These are phyloP conservation scores for Meliscaeva auricollis DNA, from an alignment of 2,888 invertebrate genomes.

Conservation along the genomic window DNA sequence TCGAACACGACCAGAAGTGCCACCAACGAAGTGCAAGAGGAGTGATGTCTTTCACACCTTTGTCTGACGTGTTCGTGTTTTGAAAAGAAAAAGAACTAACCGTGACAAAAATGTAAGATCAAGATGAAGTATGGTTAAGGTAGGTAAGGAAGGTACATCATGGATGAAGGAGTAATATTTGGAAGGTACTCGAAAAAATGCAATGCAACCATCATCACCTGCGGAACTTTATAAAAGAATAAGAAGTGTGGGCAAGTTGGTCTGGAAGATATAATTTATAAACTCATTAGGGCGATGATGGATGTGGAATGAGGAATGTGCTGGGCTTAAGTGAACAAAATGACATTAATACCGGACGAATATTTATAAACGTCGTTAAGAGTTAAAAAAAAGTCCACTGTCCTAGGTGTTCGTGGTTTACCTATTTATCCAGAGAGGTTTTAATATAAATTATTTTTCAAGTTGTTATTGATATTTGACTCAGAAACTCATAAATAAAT, in stretches of 20 bases:
- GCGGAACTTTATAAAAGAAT: constrained; percentile 3
- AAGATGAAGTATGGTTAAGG: constrained; percentile 22
- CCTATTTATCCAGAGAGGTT: no score
- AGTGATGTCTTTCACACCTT: constrained; percentile 66
- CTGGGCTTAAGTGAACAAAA: constrained; percentile 1
- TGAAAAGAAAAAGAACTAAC: constrained; percentile 34
- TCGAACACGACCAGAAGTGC: constrained; percentile 52
- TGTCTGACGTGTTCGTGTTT: constrained; percentile 35
- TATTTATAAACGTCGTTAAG: constrained; percentile 28
- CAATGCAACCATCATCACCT: constrained; percentile 41
- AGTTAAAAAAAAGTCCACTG: no score
- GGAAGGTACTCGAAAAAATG: constrained; percentile 9
- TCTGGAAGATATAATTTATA: constrained; percentile 40
- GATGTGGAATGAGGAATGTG: constrained; percentile 63
- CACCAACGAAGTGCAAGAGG: constrained; percentile 62
- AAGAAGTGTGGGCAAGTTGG: constrained; percentile 29
- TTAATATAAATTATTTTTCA: no score
- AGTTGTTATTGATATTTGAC: no score
- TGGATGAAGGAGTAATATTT: neutral
- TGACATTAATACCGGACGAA: constrained; percentile 11
- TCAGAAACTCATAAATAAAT: no score
- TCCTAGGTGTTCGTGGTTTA: no score
- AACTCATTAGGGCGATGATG: constrained; percentile 66
- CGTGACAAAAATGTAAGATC: constrained; percentile 64
- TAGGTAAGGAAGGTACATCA: neutral